phyloP scores from a whole-genome alignment of 2,113 vertebrate genomes.

The Melanerpes aurifrons region DNA sequence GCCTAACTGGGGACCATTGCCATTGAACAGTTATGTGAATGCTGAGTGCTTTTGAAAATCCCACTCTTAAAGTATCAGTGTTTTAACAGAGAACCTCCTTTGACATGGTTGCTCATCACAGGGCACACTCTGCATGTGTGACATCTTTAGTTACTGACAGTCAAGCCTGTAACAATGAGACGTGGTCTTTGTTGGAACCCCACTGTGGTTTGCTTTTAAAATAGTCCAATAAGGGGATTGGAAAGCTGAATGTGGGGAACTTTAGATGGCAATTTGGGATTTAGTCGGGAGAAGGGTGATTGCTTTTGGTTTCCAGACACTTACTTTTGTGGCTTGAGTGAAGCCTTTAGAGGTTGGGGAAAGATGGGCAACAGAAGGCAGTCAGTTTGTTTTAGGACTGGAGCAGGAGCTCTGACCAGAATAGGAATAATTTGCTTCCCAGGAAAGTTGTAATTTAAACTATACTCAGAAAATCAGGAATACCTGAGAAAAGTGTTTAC shows the following conservation, averaged over 20 bases:
- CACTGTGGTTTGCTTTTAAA: conserved; percentile 50
- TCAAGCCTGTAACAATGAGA: conserved; percentile 66
- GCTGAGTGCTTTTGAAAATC: conserved; percentile 70
- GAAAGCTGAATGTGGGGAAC: conserved; percentile 60
- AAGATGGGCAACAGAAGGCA: conserved; percentile 56
- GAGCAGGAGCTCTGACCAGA: conserved; percentile 36
- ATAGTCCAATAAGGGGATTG: conserved; percentile 67
- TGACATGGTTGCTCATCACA: conserved; percentile 59
- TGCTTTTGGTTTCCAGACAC: conserved; percentile 65
- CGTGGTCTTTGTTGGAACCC: conserved; percentile 56
- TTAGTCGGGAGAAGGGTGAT: conserved; percentile 66
- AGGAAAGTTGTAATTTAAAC: conserved; percentile 22
- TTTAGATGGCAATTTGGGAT: conserved; percentile 61
- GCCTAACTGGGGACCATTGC: conserved; percentile 61
- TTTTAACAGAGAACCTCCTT: conserved; percentile 69
- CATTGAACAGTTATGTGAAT: conserved; percentile 67
- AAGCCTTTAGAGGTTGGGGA: conserved; percentile 55
- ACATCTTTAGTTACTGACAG: conserved; percentile 68
- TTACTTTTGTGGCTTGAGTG: conserved; percentile 65
- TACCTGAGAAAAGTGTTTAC: conserved; percentile 1
- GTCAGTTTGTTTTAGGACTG: conserved; percentile 45
- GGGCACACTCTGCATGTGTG: conserved; percentile 67
- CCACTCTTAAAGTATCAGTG: conserved; percentile 65
- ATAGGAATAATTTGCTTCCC: conserved; percentile 52
- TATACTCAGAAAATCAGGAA: not conserved